Base-by-base conservation (phyloP, 2,888 invertebrate species). In the Hyles lineata region DNA sequence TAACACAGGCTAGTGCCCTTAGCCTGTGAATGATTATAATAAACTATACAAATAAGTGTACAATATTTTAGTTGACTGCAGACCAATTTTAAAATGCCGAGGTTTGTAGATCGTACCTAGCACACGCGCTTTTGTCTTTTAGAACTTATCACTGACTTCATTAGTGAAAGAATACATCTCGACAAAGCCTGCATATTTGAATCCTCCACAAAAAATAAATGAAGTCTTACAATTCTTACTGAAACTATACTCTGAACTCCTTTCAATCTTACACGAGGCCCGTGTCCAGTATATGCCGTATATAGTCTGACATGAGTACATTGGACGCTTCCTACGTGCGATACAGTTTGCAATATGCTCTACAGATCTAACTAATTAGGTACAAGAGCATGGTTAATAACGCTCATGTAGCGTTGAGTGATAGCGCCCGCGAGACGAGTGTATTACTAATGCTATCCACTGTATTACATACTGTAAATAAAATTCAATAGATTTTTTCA, bases 341-440 rank as follows among this genome's bases (percentile, higher is more conserved):
- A 35, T 35, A 35, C 35, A n/a, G 32, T n/a, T 19, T 9, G 62
- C 62, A 63, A n/a, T 21, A 63, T 35, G 62, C 62, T 21, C 35
- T 35, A 63, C n/a, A n/a, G 9, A 63, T 32, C 7, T 35, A 19
- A 32, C 35, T 63, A 63, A 63, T 63, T 63, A 35, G n/a, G 8
- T 35, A 63, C 62, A 35, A 63, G 62, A 63, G 32, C 35, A n/a
- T 9, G 19, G n/a, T n/a, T 60, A 25, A 60, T 60, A 60, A 25
- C 60, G 25, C 23, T 25, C 35, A 9, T 63, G 62, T 63, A 35
- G 62, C n/a, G 11, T n/a, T 63, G 62, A n/a, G 19, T 35, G 62
- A 63, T 63, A 4, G 35, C 62, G 32, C 62, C 9, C 35, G 35
- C 6, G 19, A 32, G 35, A 19, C 32, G 35, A 7, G 43, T 43